Evolutionary conservation across 2,113 vertebrate genomes (phyloP).

Genomic region (Lanius ludovicianus): DNA sequence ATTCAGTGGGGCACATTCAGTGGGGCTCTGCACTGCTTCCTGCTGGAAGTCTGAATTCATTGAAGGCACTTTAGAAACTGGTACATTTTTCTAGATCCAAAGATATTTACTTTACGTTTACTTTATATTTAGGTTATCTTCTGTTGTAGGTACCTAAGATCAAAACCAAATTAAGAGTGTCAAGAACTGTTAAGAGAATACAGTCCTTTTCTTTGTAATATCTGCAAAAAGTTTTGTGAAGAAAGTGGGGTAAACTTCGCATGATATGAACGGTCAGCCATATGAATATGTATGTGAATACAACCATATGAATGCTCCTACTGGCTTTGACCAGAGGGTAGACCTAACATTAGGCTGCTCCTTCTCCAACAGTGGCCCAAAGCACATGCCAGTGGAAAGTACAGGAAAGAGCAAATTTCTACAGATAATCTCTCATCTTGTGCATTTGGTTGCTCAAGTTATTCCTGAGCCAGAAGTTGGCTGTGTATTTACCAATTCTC

Average conservation of each 20-base stretch:
- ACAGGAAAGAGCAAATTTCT: neutral
- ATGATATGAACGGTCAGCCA: too few relatives aligned
- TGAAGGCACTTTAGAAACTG: neutral
- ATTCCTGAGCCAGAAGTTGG: neutral
- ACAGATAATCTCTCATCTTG: neutral
- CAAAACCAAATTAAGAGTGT: neutral
- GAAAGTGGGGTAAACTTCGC: too few relatives aligned
- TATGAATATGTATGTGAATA: too few relatives aligned
- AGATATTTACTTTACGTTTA: neutral
- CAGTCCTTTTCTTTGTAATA: too few relatives aligned
- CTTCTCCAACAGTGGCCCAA: neutral
- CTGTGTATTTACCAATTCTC: neutral
- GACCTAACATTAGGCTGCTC: neutral
- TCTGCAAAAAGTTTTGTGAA: too few relatives aligned
- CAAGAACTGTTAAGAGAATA: too few relatives aligned
- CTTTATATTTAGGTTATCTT: neutral
- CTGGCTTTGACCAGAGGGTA: neutral
- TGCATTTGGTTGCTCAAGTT: neutral
- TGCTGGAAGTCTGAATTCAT: neutral
- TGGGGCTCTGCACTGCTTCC: neutral
- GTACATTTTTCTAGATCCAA: neutral
- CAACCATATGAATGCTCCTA: rapidly evolving
- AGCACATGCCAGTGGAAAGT: neutral
- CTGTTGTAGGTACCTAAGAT: neutral
- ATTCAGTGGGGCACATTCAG: neutral